These are phyloP conservation scores for Hydropsyche betteni DNA, from an alignment of 2,888 invertebrate species.

Conservation along the genomic window DNA sequence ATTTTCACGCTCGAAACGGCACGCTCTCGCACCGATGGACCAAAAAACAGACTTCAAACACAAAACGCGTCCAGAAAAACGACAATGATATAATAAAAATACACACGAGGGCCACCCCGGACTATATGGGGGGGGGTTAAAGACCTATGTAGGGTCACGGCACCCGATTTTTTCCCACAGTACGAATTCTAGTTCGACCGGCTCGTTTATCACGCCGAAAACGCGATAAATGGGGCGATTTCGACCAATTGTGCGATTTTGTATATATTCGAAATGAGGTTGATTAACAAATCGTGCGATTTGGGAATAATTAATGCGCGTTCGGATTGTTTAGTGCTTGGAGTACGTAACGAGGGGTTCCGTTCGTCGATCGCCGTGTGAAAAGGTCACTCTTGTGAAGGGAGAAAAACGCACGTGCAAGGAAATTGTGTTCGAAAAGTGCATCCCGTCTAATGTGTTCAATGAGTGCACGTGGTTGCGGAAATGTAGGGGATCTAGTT, in stretches of 20 bases:
- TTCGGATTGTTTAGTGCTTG: not conserved
- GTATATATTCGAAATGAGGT: not conserved
- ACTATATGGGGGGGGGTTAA: conserved; percentile 20
- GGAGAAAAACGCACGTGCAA: conserved; percentile 13
- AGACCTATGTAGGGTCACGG: conserved; percentile 27
- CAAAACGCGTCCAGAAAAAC: no score
- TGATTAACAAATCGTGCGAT: no score
- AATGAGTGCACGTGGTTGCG: not conserved
- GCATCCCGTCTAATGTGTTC: conserved; percentile 15
- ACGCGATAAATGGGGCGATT: not conserved
- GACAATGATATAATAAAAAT: no score
- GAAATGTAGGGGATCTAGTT: not conserved
- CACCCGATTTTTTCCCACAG: conserved; percentile 22
- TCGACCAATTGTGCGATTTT: no score
- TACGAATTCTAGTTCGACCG: conserved; percentile 23
- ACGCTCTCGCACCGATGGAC: conserved; percentile 26
- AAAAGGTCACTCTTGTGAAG: not conserved
- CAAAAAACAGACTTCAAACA: not conserved
- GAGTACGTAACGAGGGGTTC: not conserved
- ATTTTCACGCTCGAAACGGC: conserved; percentile 48
- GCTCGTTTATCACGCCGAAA: conserved; percentile 25
- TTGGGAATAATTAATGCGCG: not conserved
- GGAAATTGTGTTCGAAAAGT: conserved; percentile 3
- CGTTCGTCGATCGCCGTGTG: not conserved
- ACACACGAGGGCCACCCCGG: no score